phyloP scores from a whole-genome alignment of 2,797 vertebrate genomes.

The Neomorphus geoffroyi region DNA sequence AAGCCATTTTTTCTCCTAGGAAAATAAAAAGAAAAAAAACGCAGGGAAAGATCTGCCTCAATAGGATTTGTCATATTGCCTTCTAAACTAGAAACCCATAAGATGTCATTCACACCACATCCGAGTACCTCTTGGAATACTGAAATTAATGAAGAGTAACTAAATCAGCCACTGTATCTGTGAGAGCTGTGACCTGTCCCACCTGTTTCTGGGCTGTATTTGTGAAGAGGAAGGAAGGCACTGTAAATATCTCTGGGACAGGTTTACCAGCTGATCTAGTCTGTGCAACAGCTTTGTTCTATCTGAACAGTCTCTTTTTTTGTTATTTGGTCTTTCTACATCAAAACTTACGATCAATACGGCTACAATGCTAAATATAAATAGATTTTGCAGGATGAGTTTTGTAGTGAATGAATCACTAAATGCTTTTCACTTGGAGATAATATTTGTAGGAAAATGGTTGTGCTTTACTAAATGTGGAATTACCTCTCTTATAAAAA shows the following conservation, averaged over 20 bases:
- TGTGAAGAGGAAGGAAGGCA: not conserved
- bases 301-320: not conserved
- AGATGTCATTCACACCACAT: not conserved
- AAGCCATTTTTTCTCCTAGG: not conserved
- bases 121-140: not conserved
- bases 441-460: not conserved
- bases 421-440: not conserved
- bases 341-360: not conserved
- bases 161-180: not conserved
- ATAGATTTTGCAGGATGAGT: not conserved
- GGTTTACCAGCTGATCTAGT: not conserved
- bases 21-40: not conserved
- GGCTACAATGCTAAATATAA: not conserved
- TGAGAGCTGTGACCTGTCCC: not conserved
- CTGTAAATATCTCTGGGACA: not conserved
- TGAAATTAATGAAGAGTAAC: not conserved
- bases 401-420: not conserved
- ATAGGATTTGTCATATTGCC: not conserved
- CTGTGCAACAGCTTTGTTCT: not conserved
- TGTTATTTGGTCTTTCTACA: not conserved
- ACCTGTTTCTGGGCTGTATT: not conserved
- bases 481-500: not conserved
- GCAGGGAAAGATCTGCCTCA: not conserved
- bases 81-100: not conserved
- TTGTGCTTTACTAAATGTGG: not conserved